Percentiles rank a stretch among this genome's conserved stretches.
Evolutionary conservation across 37 sponge, comb jelly and placozoan species (phyloP).

Genomic region (Tethya wilhelma): DNA sequence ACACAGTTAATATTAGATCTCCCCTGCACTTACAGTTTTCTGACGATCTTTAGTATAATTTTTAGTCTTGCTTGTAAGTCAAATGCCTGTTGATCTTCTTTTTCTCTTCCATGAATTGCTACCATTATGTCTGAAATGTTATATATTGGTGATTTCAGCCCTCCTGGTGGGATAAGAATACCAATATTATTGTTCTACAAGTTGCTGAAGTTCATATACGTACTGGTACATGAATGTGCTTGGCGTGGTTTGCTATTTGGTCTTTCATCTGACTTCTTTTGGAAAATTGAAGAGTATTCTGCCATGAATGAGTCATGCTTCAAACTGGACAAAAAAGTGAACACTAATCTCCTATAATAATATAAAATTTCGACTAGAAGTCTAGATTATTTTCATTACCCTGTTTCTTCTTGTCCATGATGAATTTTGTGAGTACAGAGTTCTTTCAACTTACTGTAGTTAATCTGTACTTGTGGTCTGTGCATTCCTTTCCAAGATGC

Average conservation of each 20-base stretch:
- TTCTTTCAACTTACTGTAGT: constrained; percentile 35
- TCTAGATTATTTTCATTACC: background rate
- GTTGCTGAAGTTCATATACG: too few species aligned
- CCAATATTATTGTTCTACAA: background rate
- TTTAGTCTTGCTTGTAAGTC: constrained; percentile 13
- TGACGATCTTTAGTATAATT: constrained; percentile 11
- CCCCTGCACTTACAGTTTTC: constrained; percentile 19
- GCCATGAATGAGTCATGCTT: constrained; percentile 15
- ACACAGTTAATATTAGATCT: background rate
- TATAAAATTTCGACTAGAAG: background rate
- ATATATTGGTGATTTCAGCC: background rate
- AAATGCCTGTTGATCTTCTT: constrained; percentile 1
- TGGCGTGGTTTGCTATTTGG: background rate
- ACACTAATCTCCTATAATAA: background rate
- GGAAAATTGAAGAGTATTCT: constrained; percentile 20
- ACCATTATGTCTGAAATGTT: background rate
- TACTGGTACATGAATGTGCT: constrained; percentile 7
- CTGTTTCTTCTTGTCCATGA: background rate
- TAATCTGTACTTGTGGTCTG: constrained; percentile 7
- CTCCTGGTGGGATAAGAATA: background rate
- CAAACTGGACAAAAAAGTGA: background rate
- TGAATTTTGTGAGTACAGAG: constrained; percentile 8
- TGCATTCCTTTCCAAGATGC: too few species aligned
- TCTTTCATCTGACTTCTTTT: background rate
- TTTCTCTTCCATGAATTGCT: constrained; percentile 25